Evolutionary conservation across 2,113 vertebrate species (phyloP), one percentile per base, ranked within the genome.

Genomic region (Tachycineta bicolor): DNA sequence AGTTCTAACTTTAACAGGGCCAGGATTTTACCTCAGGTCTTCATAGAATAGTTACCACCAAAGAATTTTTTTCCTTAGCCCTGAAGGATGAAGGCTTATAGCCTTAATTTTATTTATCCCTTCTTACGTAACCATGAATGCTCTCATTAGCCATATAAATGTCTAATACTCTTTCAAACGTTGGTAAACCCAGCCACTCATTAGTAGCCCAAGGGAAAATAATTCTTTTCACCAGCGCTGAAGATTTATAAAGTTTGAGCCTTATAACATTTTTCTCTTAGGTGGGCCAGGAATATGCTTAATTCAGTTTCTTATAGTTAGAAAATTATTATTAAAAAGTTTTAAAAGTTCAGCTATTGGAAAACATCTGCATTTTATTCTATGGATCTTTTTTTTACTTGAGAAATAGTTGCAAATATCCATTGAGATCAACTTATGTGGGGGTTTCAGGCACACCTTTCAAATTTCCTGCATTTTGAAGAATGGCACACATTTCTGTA

Each of bases 81-180:
- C 77, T 91, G 69, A 53, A 94, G 90, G 60, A 69, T 77, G 34
- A 62, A 64, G 62, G 64, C 62, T 95, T 90, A 92, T 79, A 79
- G 8, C 49, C 41, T 71, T 94, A 83, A 92, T 96, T 93, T 92
- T 89, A 89, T 94, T 97, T 96, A 96, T 92, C 65, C 49, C 46
- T 80, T 75, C 62, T 95, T 96, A 94, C 0, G 0, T 94, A 95
- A 94, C 43, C 68, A 74, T 53, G 86, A 93, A 78, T 92, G 37
- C 83, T 96, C 52, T 96, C 11, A 82, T 97, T 94, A 96, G 86
- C 83, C 1, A 0, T 79, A 87, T 95, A 92, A 96, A 89, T 73
- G 60, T 94, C 90, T 94, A 90, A 93, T 92, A 28, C 25, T 70
- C 37, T 90, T 91, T 78, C 95, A 82, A 96, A 78, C 87, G 56